Evolutionary conservation across 2,888 invertebrate genomes (phyloP), one percentile per base, ranked within the genome.

Genomic region (Phasia obesa): DNA sequence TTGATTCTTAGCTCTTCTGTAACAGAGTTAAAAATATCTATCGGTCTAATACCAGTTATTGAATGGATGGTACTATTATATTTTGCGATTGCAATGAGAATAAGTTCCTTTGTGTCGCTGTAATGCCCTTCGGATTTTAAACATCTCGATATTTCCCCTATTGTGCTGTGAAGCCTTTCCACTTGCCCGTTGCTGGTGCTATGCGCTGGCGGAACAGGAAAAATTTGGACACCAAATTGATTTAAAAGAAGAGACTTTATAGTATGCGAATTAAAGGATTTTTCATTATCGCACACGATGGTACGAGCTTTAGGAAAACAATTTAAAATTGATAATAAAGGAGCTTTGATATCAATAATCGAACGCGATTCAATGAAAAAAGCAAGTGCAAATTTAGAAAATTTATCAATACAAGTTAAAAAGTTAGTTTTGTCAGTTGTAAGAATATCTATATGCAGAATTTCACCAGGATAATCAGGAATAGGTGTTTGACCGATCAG

Each of bases 261-360:
- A 15, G 17, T 69, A 17, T 69, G 25, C 4, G 73, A 62, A 25
- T 49, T 51, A 13, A 67, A 35, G 6, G 75, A 64, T 38, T 55
- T 55, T 27, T 75, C 75, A 44, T 64, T 75, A 47, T 75, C 65
- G 4, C 65, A 75, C 19, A 65, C 57, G 13, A 75, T 55, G 15
- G 59, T 44, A 25, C 31, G 65, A 42, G 55, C 55, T 31, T 21
- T 57, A 2, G 65, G 55, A 35, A 44, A 65, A 19, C 42, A 42
- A 4, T 13, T 15, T 35, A 2, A 35, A 35, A 35, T 35, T 2
- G 35, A 4, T 35, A 35, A 35, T 11, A 35, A 27, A 11, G 55
- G 15, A 9, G n/a, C 5, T 35, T 59, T 38, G 5, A 60, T 7
- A 60, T 60, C 57, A 57, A 57, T 31, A 13, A 57, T 57, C 35